phyloP scores from a whole-genome alignment of 2,888 invertebrate species.

The Neuroscelio doddi region DNA sequence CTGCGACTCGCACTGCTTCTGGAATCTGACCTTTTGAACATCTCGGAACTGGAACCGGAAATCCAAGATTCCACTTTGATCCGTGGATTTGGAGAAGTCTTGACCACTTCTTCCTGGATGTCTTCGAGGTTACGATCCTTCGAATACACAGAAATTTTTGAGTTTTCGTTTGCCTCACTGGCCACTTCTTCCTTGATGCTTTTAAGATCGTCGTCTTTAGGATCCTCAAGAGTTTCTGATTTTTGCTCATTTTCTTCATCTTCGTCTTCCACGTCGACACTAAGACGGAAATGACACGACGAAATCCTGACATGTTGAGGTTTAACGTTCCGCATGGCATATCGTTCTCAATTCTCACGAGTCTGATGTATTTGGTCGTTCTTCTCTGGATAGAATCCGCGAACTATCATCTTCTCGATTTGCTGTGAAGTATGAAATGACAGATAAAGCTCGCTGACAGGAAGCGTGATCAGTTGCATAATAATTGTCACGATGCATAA shows the following conservation, averaged over 20 bases:
- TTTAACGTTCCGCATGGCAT: conserved; percentile 64
- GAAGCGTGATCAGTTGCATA: no score
- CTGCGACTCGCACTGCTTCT: conserved; percentile 1
- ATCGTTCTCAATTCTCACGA: conserved; percentile 1
- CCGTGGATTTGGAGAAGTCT: not conserved
- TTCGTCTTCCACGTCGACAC: conserved; percentile 57
- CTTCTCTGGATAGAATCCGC: not conserved
- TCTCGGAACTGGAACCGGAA: not conserved
- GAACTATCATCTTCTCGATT: not conserved
- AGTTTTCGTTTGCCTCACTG: not conserved
- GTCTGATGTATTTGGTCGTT: no score
- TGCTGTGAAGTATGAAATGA: not conserved
- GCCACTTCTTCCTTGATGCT: conserved; percentile 2
- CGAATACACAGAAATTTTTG: not conserved
- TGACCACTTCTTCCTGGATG: conserved; percentile 1
- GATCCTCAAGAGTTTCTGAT: no score
- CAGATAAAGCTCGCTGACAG: no score
- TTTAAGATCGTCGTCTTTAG: not conserved
- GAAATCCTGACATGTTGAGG: conserved; percentile 49
- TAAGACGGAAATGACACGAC: conserved; percentile 53
- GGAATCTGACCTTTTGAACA: not conserved
- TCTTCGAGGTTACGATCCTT: not conserved
- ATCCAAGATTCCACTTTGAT: not conserved
- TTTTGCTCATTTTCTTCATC: conserved; percentile 25
- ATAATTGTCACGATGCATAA: no score